Percentiles rank a stretch among this genome's conserved stretches.
Conservation (phyloP, 1,140 invertebrate species). For the Caenorhabditis latens region DNA sequence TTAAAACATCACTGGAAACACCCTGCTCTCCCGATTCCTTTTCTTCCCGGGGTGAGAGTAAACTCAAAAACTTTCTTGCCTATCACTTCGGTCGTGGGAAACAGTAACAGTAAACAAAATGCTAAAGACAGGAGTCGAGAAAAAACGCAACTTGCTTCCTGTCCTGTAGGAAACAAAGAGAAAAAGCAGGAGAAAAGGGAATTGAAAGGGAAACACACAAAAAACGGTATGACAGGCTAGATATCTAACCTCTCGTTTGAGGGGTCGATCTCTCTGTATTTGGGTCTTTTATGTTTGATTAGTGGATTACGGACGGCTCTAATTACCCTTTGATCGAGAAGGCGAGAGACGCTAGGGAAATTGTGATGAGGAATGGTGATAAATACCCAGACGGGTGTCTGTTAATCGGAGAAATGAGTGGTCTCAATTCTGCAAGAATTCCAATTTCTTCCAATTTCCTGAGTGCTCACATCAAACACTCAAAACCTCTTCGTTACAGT, state of each 20-base stretch:
- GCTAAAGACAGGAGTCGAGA: neutral
- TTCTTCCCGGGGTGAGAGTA: neutral
- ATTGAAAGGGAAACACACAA: neutral
- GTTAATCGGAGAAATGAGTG: slow-evolving; percentile 1
- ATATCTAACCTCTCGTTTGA: slow-evolving; percentile 15
- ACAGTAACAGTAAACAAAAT: slow-evolving; percentile 37
- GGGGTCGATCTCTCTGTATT: slow-evolving; percentile 47
- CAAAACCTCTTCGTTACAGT: neutral
- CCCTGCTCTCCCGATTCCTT: neutral
- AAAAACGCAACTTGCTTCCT: slow-evolving; percentile 15
- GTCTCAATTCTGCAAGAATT: neutral
- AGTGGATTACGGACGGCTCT: slow-evolving; percentile 54
- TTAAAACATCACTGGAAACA: slow-evolving; percentile 51
- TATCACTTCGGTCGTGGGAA: slow-evolving; percentile 41
- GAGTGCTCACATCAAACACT: neutral
- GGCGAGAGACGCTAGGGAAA: slow-evolving; percentile 19
- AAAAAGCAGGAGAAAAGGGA: neutral
- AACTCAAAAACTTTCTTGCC: slow-evolving; percentile 25
- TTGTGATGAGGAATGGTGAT: slow-evolving; percentile 44
- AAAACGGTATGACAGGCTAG: slow-evolving; percentile 30
- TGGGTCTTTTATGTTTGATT: slow-evolving; percentile 30
- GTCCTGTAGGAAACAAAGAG: neutral
- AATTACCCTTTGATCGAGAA: slow-evolving; percentile 43
- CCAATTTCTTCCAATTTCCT: slow-evolving; percentile 18
- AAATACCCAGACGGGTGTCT: slow-evolving; percentile 29